Percentiles rank a stretch among this genome's conserved stretches.
phyloP scores from a whole-genome alignment of 2,797 vertebrate genomes.

The Mycteria americana region DNA sequence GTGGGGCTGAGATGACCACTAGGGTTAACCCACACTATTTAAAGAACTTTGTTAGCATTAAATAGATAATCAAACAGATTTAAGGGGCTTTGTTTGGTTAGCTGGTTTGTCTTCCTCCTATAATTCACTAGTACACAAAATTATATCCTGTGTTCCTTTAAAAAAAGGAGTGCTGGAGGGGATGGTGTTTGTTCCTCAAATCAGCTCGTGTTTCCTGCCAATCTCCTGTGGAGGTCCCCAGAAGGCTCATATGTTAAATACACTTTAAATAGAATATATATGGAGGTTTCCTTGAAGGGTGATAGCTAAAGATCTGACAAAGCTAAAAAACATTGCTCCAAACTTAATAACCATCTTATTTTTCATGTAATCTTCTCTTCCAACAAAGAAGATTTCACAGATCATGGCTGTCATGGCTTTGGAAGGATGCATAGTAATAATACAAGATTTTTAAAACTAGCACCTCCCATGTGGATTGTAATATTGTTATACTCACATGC shows the following conservation, averaged over 20 bases:
- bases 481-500: background rate
- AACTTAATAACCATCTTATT: background rate
- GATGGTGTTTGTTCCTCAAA: background rate
- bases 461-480: background rate
- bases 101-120: background rate
- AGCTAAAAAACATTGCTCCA: background rate
- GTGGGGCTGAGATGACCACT: background rate
- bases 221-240: background rate
- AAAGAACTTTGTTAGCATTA: background rate
- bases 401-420: background rate
- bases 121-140: background rate
- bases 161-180: background rate
- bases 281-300: background rate
- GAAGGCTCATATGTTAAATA: background rate
- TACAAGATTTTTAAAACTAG: background rate
- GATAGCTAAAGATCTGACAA: background rate
- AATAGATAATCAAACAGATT: background rate
- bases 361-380: background rate
- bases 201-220: background rate
- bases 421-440: background rate
- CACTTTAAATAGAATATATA: background rate
- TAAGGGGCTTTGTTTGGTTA: background rate
- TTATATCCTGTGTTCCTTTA: background rate
- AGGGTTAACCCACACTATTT: background rate
- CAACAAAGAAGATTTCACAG: background rate